phyloP scores from a whole-genome alignment of 2,797 vertebrate genomes.

The Basileuterus tristriatus region DNA sequence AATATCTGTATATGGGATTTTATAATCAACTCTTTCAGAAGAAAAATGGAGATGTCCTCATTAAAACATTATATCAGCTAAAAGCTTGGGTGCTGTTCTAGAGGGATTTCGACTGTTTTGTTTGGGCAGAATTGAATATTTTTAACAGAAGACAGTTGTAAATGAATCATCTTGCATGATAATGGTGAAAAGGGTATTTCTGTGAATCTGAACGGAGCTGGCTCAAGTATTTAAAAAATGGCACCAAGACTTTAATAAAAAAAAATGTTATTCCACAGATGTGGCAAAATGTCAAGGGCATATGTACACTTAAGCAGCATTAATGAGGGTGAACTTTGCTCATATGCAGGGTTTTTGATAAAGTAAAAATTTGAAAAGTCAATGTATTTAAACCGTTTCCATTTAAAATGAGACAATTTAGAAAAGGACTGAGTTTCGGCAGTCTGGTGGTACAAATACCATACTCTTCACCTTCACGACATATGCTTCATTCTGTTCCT shows the following conservation, averaged over 20 bases:
- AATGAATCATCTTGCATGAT: not conserved
- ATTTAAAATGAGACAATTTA: not conserved
- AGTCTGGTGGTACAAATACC: not conserved
- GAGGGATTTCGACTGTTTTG: not conserved
- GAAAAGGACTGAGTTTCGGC: not conserved
- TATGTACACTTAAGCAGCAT: not conserved
- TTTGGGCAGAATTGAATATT: not conserved
- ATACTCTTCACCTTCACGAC: not conserved
- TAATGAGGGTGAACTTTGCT: conserved; percentile 31
- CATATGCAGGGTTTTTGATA: not conserved
- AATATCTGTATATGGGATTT: not conserved
- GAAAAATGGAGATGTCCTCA: not conserved
- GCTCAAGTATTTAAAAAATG: not conserved
- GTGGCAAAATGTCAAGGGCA: conserved; percentile 23
- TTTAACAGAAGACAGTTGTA: not conserved
- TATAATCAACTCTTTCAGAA: not conserved
- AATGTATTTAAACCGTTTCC: not conserved
- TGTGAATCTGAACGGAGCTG: not conserved
- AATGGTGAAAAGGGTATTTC: not conserved
- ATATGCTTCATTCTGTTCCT: not conserved
- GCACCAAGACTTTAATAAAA: not conserved
- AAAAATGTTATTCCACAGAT: not conserved
- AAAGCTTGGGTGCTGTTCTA: not conserved
- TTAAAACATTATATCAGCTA: not conserved
- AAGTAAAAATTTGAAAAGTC: conserved; percentile 1